Conservation (phyloP, 1,140 invertebrate species). For the Drosophila teissieri region DNA sequence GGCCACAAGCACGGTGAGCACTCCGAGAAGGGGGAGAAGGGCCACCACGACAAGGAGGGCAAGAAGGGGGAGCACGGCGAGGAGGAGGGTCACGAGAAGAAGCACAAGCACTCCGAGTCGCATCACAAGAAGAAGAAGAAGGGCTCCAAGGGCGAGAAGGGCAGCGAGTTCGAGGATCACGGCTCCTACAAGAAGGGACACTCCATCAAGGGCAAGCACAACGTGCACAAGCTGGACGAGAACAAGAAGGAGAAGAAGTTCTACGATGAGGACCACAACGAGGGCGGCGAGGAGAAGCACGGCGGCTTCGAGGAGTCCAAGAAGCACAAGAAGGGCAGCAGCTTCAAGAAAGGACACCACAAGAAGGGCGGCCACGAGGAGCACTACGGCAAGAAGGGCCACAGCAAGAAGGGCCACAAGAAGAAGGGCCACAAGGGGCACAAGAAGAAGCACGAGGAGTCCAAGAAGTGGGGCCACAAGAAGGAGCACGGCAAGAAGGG, state of each 20-base stretch:
- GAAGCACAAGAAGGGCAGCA: slow-evolving; percentile 88
- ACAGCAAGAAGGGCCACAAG: slow-evolving; percentile 89
- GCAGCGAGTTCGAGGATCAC: slow-evolving; percentile 87
- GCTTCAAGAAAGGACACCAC: slow-evolving; percentile 89
- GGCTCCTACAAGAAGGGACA: slow-evolving; percentile 91
- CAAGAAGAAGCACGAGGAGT: slow-evolving; percentile 88
- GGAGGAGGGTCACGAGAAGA: slow-evolving; percentile 90
- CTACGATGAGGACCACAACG: slow-evolving; percentile 92
- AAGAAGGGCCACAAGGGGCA: slow-evolving; percentile 88
- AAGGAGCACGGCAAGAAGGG: slow-evolving; percentile 89
- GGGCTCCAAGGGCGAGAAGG: slow-evolving; percentile 91
- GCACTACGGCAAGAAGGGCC: slow-evolving; percentile 90
- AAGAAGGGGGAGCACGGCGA: slow-evolving; percentile 90
- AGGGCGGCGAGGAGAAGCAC: slow-evolving; percentile 89
- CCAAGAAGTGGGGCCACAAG: slow-evolving; percentile 88
- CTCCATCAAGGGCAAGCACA: slow-evolving; percentile 91
- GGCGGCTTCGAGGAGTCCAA: slow-evolving; percentile 89
- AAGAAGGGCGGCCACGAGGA: slow-evolving; percentile 89
- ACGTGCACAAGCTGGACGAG: slow-evolving; percentile 91
- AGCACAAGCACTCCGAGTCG: slow-evolving; percentile 90
- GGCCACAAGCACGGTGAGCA: slow-evolving; percentile 74
- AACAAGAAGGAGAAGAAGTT: slow-evolving; percentile 93
- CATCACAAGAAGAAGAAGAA: slow-evolving; percentile 91
- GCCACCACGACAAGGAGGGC: slow-evolving; percentile 89
- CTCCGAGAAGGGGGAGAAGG: slow-evolving; percentile 86